phyloP scores from a whole-genome alignment of 2,888 invertebrate genomes.

The Fragum fragum region DNA sequence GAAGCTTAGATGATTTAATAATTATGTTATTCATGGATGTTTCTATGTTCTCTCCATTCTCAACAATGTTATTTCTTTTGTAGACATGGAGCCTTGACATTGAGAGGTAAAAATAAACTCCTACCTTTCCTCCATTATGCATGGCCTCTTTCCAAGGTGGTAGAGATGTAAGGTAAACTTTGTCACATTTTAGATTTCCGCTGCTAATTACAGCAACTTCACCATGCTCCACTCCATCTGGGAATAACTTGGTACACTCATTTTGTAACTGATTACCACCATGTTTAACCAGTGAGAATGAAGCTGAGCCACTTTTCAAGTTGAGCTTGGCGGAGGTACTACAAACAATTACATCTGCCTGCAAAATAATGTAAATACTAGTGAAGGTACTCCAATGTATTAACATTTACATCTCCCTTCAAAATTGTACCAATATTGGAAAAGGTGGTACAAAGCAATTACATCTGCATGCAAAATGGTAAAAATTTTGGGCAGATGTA shows the following conservation, averaged over 20 bases:
- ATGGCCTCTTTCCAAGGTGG: constrained; percentile 64
- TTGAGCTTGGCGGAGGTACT: constrained; percentile 73
- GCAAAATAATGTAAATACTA: constrained; percentile 11
- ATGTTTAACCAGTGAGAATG: constrained; percentile 72
- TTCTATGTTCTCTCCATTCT: no score
- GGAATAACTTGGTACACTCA: constrained; percentile 68
- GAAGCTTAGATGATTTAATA: no score
- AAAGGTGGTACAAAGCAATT: no score
- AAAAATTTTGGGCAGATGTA: no score
- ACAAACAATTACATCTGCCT: constrained; percentile 81
- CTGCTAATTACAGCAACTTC: constrained; percentile 72
- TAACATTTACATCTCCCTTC: no score
- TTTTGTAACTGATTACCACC: constrained; percentile 76
- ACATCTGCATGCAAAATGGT: no score
- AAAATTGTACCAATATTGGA: no score
- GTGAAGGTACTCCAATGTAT: no score
- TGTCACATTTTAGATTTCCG: constrained; percentile 72
- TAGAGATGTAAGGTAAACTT: constrained; percentile 74
- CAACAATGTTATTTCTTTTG: no score
- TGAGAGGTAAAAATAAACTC: no score
- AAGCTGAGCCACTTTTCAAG: constrained; percentile 75
- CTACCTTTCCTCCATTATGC: constrained; percentile 63
- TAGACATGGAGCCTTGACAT: no score
- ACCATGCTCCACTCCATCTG: constrained; percentile 71
- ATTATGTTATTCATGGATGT: no score